phyloP scores from a whole-genome alignment of 1,140 invertebrate species.

The Formica selysi region DNA sequence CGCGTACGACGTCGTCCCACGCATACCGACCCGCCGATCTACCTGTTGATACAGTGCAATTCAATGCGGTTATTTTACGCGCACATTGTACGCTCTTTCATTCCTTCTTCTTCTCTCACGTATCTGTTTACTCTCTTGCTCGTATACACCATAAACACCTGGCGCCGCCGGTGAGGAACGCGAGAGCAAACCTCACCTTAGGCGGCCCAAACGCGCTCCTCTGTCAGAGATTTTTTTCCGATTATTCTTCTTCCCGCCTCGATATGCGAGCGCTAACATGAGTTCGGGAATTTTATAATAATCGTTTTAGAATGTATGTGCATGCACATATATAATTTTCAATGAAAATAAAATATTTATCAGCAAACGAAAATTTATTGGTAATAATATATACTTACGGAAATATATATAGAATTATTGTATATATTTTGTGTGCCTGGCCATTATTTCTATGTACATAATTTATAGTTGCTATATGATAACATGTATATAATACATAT shows the following conservation, averaged over 20 bases:
- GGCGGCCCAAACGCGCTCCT: slow-evolving; percentile 35
- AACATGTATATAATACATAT: not conserved
- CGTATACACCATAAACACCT: slow-evolving; percentile 19
- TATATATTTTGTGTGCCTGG: slow-evolving; percentile 8
- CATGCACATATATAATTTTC: not conserved
- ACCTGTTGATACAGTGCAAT: slow-evolving; percentile 58
- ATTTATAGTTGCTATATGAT: not conserved
- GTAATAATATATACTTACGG: not conserved
- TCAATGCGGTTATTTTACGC: slow-evolving; percentile 51
- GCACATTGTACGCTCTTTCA: slow-evolving; percentile 2
- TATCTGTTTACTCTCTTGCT: not conserved
- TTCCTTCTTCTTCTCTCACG: not conserved
- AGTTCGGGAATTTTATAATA: not conserved
- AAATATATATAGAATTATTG: not conserved
- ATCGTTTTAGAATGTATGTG: no score
- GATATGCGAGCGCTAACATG: slow-evolving; percentile 27
- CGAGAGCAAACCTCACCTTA: slow-evolving; percentile 48
- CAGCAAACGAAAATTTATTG: slow-evolving; percentile 7
- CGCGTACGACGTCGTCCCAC: slow-evolving; percentile 43
- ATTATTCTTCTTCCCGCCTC: slow-evolving; percentile 48
- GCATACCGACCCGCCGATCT: slow-evolving; percentile 56
- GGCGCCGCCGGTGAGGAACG: slow-evolving; percentile 61
- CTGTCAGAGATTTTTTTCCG: slow-evolving; percentile 50
- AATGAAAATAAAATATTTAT: slow-evolving; percentile 3
- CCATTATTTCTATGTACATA: slow-evolving; percentile 17